phyloP scores from a whole-genome alignment of 2,888 invertebrate genomes.

The Sisyra terminalis region DNA sequence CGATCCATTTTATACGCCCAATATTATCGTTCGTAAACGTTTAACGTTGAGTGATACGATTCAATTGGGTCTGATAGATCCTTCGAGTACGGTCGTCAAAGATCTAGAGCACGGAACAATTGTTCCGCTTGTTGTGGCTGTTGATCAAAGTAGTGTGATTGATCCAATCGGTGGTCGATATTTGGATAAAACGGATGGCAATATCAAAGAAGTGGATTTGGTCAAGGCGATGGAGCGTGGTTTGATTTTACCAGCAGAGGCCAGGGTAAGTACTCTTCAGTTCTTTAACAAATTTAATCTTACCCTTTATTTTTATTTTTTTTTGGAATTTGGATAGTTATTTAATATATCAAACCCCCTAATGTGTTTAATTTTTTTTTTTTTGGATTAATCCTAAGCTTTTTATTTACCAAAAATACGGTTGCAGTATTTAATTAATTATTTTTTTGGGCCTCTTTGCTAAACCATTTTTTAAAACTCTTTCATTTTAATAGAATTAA shows the following conservation, averaged over 20 bases:
- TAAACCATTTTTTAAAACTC: neutral
- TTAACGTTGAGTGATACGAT: conserved; percentile 64
- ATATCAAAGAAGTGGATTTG: conserved; percentile 49
- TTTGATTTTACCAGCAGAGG: conserved; percentile 78
- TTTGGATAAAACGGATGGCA: conserved; percentile 31
- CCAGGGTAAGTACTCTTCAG: conserved; percentile 60
- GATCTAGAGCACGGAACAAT: conserved; percentile 62
- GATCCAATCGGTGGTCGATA: conserved; percentile 62
- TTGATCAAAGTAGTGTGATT: conserved; percentile 46
- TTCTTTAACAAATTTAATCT: neutral
- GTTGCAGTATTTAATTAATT: neutral
- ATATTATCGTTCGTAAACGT: conserved; percentile 53
- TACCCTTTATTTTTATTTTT: no score
- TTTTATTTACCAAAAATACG: neutral
- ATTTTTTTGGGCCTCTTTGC: neutral
- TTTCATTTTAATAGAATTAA: neutral
- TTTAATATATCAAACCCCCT: neutral
- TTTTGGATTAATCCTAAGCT: neutral
- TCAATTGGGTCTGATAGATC: conserved; percentile 60
- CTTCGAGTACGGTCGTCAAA: conserved; percentile 72
- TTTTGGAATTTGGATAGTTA: neutral
- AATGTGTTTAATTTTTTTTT: no score
- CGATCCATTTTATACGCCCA: conserved; percentile 64
- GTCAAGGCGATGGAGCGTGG: conserved; percentile 76
- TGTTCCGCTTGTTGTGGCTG: conserved; percentile 57